phyloP scores from a whole-genome alignment of 2,888 invertebrate species.

The Bombyx huttoni region DNA sequence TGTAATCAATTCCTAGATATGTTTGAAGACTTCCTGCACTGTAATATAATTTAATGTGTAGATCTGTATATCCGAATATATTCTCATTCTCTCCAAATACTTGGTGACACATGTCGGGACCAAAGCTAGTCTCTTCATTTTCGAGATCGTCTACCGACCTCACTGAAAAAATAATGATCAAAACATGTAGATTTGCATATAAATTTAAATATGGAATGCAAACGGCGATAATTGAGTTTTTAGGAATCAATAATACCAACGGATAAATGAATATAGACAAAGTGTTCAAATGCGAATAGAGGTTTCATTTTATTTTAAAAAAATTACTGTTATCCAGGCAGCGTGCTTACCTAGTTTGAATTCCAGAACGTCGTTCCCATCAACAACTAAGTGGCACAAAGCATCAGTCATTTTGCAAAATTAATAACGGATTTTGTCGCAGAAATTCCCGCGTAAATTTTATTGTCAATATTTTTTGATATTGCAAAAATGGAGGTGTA shows the following conservation, averaged over 20 bases:
- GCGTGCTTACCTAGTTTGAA: slow-evolving; percentile 61
- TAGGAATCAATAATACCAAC: too few species aligned
- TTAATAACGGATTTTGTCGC: neutral
- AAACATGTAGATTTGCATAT: neutral
- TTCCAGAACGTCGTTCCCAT: slow-evolving; percentile 72
- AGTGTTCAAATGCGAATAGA: neutral
- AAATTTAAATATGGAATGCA: neutral
- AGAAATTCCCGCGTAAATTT: slow-evolving; percentile 24
- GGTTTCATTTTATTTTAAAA: slow-evolving; percentile 4
- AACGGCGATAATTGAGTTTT: too few species aligned
- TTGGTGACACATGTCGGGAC: slow-evolving; percentile 93
- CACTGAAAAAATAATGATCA: slow-evolving; percentile 45
- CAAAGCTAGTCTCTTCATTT: slow-evolving; percentile 76
- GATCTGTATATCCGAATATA: slow-evolving; percentile 93
- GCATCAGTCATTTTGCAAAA: slow-evolving; percentile 52
- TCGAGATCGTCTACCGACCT: slow-evolving; percentile 76
- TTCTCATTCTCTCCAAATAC: slow-evolving; percentile 93
- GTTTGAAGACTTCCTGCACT: slow-evolving; percentile 86
- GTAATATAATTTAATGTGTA: slow-evolving; percentile 84
- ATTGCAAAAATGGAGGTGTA: neutral
- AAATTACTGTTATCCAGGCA: neutral
- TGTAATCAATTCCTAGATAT: slow-evolving; percentile 83
- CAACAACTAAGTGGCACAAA: slow-evolving; percentile 62
- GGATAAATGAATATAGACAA: too few species aligned
- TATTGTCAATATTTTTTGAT: neutral